These are phyloP conservation scores for Cryptoblepharus egeriae DNA, from an alignment of 2,797 vertebrate species.

Conservation along the genomic window DNA sequence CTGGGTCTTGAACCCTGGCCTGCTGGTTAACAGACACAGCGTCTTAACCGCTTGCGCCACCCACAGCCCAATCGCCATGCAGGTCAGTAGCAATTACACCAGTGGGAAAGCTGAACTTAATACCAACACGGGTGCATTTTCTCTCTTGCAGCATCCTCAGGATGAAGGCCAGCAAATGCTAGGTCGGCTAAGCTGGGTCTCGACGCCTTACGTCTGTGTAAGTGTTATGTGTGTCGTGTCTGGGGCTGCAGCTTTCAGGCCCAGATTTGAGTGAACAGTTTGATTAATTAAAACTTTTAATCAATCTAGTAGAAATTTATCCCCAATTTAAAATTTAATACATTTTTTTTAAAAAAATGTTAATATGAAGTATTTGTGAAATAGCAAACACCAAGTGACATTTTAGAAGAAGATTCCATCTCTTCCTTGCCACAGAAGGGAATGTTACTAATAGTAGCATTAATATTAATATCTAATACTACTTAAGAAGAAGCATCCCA, in stretches of 20 bases:
- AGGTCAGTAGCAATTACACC: neutral
- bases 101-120: neutral
- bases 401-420: neutral
- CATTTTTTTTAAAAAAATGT: neutral
- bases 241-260: neutral
- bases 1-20: too few relatives aligned
- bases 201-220: neutral
- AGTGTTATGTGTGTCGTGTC: neutral
- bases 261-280: too few relatives aligned
- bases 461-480: too few relatives aligned
- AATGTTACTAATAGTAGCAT: too few relatives aligned
- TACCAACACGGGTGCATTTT: neutral
- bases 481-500: too few relatives aligned
- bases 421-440: too few relatives aligned
- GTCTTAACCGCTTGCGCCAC: too few relatives aligned
- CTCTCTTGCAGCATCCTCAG: slow-evolving; percentile 38
- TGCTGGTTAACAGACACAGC: too few relatives aligned
- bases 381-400: neutral
- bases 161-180: neutral
- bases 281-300: too few relatives aligned
- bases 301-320: neutral
- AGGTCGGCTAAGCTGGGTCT: too few relatives aligned
- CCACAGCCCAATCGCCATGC: neutral
- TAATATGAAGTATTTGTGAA: neutral
- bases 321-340: too few relatives aligned